These are phyloP conservation scores for Tipula lateralis DNA, from an alignment of 2,888 invertebrate genomes.

Conservation along the genomic window DNA sequence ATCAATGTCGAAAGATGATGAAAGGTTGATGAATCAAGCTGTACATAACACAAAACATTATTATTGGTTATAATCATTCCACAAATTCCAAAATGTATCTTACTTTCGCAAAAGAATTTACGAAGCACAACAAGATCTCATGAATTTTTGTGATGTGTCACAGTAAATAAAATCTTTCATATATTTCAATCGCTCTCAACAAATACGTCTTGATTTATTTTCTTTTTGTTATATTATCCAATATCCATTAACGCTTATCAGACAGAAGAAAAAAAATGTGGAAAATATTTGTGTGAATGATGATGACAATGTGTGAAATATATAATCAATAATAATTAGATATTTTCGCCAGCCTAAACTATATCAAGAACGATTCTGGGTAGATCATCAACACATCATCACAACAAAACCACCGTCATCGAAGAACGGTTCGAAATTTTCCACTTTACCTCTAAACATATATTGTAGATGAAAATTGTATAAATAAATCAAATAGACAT, in stretches of 20 bases:
- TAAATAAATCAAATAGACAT: background rate
- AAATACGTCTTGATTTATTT: background rate
- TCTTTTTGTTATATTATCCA: background rate
- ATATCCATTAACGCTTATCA: slow-evolving; percentile 24
- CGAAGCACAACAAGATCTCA: background rate
- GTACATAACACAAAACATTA: too few relatives aligned
- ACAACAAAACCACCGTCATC: background rate
- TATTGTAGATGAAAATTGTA: background rate
- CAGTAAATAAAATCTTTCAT: background rate
- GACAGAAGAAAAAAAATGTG: background rate
- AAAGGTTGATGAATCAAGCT: too few relatives aligned
- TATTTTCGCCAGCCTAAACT: background rate
- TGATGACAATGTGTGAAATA: slow-evolving; percentile 4
- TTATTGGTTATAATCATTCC: background rate
- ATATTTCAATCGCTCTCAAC: background rate
- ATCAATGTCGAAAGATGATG: too few relatives aligned
- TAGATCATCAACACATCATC: background rate
- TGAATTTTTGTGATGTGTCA: background rate
- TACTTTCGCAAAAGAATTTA: background rate
- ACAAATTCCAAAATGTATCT: background rate
- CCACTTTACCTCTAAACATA: background rate
- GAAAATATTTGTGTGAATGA: background rate
- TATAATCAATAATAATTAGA: slow-evolving; percentile 16
- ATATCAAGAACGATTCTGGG: background rate
- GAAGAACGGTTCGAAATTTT: background rate